phyloP scores from a whole-genome alignment of 2,797 vertebrate species.

The Prunella strophiata region DNA sequence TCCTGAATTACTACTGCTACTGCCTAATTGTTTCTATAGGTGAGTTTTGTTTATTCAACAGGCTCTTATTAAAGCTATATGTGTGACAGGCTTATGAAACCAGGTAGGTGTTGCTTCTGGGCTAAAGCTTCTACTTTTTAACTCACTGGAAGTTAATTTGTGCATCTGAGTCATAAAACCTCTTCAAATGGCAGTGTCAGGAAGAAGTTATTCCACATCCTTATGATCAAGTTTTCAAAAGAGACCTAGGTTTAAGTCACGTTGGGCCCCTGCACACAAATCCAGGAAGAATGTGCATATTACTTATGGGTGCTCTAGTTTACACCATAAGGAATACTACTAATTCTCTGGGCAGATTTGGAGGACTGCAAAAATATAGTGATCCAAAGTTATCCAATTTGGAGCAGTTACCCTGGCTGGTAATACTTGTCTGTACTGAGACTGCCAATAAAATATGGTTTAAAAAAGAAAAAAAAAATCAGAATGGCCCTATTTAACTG shows the following conservation, averaged over 20 bases:
- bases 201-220: neutral
- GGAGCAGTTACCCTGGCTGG: neutral
- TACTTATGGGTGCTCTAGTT: neutral
- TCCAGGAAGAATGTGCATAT: neutral
- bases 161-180: conserved; percentile 12
- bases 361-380: neutral
- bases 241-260: neutral
- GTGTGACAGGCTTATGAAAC: conserved; percentile 5
- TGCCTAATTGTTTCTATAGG: conserved; percentile 31
- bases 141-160: conserved; percentile 25
- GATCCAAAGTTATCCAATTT: neutral
- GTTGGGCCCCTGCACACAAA: neutral
- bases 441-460: neutral
- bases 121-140: conserved; percentile 7
- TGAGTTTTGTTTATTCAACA: conserved; percentile 41
- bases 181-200: conserved; percentile 1
- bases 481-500: conserved; percentile 9
- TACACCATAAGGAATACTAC: neutral
- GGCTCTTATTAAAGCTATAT: neutral
- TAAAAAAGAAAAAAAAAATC: neutral
- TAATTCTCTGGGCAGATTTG: neutral
- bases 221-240: neutral
- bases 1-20: neutral
- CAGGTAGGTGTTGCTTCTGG: conserved; percentile 27
- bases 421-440: neutral